Conservation (phyloP, 2,797 vertebrate species). For the Anniella stebbinsi region DNA sequence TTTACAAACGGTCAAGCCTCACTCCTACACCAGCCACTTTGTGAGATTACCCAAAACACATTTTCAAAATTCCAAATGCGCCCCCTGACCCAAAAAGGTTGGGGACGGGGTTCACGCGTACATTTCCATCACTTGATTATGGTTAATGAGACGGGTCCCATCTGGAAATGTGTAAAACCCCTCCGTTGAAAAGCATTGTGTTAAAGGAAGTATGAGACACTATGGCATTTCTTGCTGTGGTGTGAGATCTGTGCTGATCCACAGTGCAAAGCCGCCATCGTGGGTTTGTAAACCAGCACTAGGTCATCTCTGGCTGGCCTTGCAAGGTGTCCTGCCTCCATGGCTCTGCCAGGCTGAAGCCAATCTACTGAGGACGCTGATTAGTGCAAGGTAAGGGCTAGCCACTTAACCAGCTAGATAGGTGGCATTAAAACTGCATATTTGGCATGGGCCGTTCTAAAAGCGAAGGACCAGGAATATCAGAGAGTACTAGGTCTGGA, state of each 20-base stretch:
- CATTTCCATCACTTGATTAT: background rate
- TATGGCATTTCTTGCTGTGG: too few species aligned
- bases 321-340: conserved; percentile 24
- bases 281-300: background rate
- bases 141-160: too few species aligned
- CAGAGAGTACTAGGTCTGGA: background rate
- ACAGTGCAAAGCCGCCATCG: background rate
- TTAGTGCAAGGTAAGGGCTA: background rate
- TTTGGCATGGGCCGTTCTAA: accelerated
- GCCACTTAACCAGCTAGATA: background rate
- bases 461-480: background rate
- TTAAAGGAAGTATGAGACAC: too few species aligned
- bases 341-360: accelerated
- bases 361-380: accelerated
- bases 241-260: background rate
- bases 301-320: background rate
- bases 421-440: conserved; percentile 33
- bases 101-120: background rate
- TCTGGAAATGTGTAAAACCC: background rate
- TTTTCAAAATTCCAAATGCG: too few species aligned
- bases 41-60: too few species aligned
- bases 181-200: background rate
- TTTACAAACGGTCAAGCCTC: too few species aligned
- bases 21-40: too few species aligned
- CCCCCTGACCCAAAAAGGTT: too few species aligned